Evolutionary conservation across 64 coral and sea anemone species (phyloP).

Genomic region (Montipora cactus): DNA sequence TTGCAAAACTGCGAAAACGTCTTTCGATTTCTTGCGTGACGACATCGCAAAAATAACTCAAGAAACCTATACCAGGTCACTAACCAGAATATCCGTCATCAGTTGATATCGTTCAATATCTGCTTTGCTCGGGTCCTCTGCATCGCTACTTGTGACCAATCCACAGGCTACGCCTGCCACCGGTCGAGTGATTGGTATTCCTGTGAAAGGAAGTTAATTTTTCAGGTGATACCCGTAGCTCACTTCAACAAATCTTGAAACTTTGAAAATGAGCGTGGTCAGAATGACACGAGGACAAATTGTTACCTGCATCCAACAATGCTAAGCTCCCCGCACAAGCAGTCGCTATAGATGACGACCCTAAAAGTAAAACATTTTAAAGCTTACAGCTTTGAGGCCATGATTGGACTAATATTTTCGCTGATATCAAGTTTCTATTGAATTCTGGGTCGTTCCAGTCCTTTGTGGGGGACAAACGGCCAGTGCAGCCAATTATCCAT

Average conservation of each 20-base stretch:
- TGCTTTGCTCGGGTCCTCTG: slow-evolving; percentile 63
- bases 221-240: too few relatives aligned
- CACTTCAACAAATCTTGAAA: too few relatives aligned
- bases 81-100: slow-evolving; percentile 96
- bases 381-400: too few relatives aligned
- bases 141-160: slow-evolving; percentile 79
- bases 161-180: slow-evolving; percentile 97
- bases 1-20: too few relatives aligned
- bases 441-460: too few relatives aligned
- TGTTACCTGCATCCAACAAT: slow-evolving; percentile 93
- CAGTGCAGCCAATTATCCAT: too few relatives aligned
- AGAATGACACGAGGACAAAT: too few relatives aligned
- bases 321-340: slow-evolving; percentile 97
- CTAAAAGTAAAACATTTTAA: slow-evolving; percentile 4
- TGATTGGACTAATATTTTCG: too few relatives aligned
- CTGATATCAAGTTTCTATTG: too few relatives aligned
- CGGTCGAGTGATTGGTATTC: slow-evolving; percentile 82
- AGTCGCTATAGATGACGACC: slow-evolving; percentile 97
- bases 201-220: slow-evolving; percentile 15
- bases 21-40: too few relatives aligned
- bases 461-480: too few relatives aligned
- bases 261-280: too few relatives aligned
- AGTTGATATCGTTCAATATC: slow-evolving; percentile 88
- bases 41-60: neutral
- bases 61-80: neutral